Percentiles rank a stretch among this genome's conserved stretches.
These are phyloP conservation scores for Torymus texanus DNA, from an alignment of 2,888 invertebrate species.

Conservation along the genomic window DNA sequence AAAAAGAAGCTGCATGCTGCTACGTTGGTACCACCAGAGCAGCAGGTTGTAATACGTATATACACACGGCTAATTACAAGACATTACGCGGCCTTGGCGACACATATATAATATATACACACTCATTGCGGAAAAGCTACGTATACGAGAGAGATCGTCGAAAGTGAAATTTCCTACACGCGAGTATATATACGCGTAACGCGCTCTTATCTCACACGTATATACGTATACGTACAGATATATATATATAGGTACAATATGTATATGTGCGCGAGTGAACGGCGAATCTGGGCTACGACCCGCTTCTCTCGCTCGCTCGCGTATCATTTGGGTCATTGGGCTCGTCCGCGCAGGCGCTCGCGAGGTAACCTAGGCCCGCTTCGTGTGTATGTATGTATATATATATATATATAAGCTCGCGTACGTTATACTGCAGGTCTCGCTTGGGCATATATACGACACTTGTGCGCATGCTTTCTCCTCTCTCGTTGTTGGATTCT, in stretches of 20 bases:
- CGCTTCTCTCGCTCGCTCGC: conserved; percentile 58
- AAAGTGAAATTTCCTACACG: too few relatives aligned
- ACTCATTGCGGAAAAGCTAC: too few relatives aligned
- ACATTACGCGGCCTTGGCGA: too few relatives aligned
- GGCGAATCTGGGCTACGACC: conserved; percentile 69
- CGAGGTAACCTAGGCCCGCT: conserved; percentile 47
- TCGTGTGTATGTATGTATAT: background rate
- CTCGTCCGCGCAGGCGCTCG: conserved; percentile 48
- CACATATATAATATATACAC: too few relatives aligned
- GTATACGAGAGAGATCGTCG: too few relatives aligned
- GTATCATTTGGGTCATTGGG: conserved; percentile 69
- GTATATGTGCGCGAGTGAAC: conserved; percentile 28
- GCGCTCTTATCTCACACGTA: too few relatives aligned
- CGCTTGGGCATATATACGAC: conserved; percentile 39
- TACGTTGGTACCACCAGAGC: too few relatives aligned
- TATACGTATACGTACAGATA: background rate
- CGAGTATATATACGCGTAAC: too few relatives aligned
- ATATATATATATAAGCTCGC: too few relatives aligned
- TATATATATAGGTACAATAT: conserved; percentile 12
- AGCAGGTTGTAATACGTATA: too few relatives aligned
- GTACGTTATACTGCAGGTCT: conserved; percentile 22
- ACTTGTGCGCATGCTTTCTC: background rate
- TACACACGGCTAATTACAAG: too few relatives aligned
- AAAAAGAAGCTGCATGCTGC: too few relatives aligned
- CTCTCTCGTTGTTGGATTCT: conserved; percentile 4